These are phyloP conservation scores for Sylvia borin DNA, from an alignment of 2,797 vertebrate genomes.

Conservation along the genomic window DNA sequence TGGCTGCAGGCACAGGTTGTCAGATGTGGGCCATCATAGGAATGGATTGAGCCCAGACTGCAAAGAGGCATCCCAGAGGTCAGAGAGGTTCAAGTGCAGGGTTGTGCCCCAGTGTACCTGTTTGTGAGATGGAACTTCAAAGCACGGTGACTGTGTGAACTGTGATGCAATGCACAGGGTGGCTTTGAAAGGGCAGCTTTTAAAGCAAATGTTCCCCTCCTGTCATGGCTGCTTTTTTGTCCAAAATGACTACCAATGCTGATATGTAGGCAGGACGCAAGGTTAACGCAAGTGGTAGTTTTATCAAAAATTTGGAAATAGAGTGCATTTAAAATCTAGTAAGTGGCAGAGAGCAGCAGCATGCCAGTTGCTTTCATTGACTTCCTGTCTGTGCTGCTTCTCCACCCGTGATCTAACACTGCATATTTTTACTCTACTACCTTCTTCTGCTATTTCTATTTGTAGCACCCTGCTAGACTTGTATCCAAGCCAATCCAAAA, in stretches of 20 bases:
- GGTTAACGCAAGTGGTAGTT: neutral
- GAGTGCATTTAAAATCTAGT: neutral
- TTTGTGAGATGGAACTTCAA: neutral
- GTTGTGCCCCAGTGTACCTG: neutral
- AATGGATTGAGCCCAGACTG: neutral
- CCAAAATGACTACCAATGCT: neutral
- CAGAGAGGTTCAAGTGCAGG: neutral
- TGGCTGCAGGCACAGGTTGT: neutral
- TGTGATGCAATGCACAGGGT: neutral
- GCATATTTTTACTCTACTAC: slow-evolving; percentile 46
- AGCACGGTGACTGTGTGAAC: neutral
- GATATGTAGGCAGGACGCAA: neutral
- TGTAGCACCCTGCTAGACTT: slow-evolving; percentile 58
- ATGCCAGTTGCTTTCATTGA: neutral
- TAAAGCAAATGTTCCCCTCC: neutral
- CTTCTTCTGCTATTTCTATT: slow-evolving; percentile 72
- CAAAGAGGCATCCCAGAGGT: neutral
- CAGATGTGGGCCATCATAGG: neutral
- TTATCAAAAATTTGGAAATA: neutral
- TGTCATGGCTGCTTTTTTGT: neutral
- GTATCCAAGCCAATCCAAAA: slow-evolving; percentile 56
- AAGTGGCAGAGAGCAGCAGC: neutral
- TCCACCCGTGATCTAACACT: slow-evolving; percentile 4
- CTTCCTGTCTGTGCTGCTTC: slow-evolving; percentile 35
- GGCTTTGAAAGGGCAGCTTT: neutral